Evolutionary conservation across 2,113 vertebrate genomes (phyloP), one percentile per base, ranked within the genome.

Genomic region (Plestiodon gilberti): DNA sequence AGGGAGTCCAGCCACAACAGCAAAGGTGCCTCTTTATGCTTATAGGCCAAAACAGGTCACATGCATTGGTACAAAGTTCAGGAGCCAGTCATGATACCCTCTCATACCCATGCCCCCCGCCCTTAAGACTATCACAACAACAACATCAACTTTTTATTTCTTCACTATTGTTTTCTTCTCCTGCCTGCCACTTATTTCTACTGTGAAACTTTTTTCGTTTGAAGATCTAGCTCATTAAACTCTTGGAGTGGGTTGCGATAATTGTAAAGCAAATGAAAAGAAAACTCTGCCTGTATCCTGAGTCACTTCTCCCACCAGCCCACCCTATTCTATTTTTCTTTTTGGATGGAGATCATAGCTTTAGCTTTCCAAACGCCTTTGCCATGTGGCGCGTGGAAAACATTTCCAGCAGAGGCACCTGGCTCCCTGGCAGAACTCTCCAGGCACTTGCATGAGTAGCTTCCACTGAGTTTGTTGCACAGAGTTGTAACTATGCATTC

Each of bases 401-500:
- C 18, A 87, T 92, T 94, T 95, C 92, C 92, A 92, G 88, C 67
- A 87, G 88, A 77, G 91, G 79, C 93, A 92, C 93, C 90, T 93
- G 90, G 89, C 89, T 85, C 0, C 0, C 83, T 94, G 92, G 83
- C 89, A 40, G 73, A 40, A 23, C 79, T 87, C 73, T 55, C 77
- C 0, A 33, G 65, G 82, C 6, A 6, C 43, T 55, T 85, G 59
- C 62, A 28, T 1, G 73, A 75, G 79, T 77, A 87, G 65, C 83
- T 52, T 10, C 88, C 3, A 0, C 33, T 0, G 11, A 61, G 83
- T 40, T 82, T 74, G 83, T 77, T 84, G 88, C 82, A n/a, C 11
- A 33, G 84, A 13, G 59, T 74, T 76, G 14, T 30, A 33, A 71
- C 22, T 23, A 79, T 38, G 8, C 48, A 61, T 33, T 55, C 11